Evolutionary conservation across 2,797 vertebrate species (phyloP).

Genomic region (Xenentodon cancila): DNA sequence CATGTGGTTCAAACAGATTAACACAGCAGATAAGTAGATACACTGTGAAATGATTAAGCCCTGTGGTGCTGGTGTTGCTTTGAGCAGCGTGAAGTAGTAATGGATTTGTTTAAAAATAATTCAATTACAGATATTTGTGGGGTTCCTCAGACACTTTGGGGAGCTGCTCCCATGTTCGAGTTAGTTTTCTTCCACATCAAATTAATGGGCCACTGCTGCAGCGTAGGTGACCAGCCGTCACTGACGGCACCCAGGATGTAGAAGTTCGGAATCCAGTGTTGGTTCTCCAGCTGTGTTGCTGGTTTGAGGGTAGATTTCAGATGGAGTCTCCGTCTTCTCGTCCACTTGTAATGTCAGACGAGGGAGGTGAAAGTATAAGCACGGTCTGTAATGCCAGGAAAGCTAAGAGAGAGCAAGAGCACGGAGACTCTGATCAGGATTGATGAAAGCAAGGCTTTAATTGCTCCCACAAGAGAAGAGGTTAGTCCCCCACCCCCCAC

Average conservation of each 20-base stretch:
- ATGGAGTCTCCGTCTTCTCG: constrained; percentile 29
- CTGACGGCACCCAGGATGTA: too few species aligned
- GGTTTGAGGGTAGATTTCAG: constrained; percentile 4
- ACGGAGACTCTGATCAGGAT: constrained; percentile 64
- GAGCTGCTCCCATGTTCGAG: too few species aligned
- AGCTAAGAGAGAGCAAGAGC: constrained; percentile 43
- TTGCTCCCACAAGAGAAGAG: constrained; percentile 75
- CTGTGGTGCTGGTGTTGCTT: constrained; percentile 26
- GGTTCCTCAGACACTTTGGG: too few species aligned
- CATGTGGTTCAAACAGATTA: constrained; percentile 37
- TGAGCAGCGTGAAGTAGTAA: constrained; percentile 47
- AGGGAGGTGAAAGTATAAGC: constrained; percentile 68
- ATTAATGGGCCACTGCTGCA: too few species aligned
- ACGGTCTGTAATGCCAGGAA: constrained; percentile 51
- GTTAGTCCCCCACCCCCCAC: constrained; percentile 24
- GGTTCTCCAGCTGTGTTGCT: background rate
- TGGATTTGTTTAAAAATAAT: constrained; percentile 23
- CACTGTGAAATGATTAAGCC: constrained; percentile 37
- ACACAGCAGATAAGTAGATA: constrained; percentile 39
- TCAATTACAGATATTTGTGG: too few species aligned
- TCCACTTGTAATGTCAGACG: constrained; percentile 27
- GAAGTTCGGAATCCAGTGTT: constrained; percentile 1
- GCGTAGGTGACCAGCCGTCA: too few species aligned
- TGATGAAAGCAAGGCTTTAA: constrained; percentile 75
- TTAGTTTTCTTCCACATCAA: too few species aligned